These are phyloP conservation scores for Diceros bicornis DNA, from an alignment of 2,797 vertebrate species.

Conservation along the genomic window DNA sequence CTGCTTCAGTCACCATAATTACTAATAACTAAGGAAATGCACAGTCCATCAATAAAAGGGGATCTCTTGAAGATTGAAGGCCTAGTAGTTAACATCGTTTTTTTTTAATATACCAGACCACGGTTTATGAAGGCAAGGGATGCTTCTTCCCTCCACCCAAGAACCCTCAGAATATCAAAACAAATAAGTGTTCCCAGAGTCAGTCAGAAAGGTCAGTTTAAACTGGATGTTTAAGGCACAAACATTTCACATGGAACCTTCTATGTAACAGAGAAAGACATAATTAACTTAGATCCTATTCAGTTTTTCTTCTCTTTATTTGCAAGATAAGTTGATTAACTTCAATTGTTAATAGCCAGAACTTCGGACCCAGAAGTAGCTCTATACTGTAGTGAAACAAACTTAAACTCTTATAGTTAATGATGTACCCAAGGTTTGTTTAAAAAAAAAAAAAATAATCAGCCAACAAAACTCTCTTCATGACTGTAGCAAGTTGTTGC, in stretches of 20 bases:
- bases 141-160: not conserved
- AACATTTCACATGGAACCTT: constrained; percentile 12
- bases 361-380: not conserved
- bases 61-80: not conserved
- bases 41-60: not conserved
- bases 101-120: not conserved
- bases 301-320: constrained; percentile 56
- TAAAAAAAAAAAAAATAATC: not conserved
- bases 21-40: not conserved
- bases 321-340: constrained; percentile 20
- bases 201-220: constrained; percentile 10
- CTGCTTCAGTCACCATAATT: not conserved
- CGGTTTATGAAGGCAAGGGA: not conserved
- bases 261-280: constrained; percentile 35
- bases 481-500: not conserved
- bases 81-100: not conserved
- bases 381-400: constrained; percentile 31
- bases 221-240: constrained; percentile 17
- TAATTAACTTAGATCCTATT: constrained; percentile 43
- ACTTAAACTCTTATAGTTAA: constrained; percentile 16
- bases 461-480: not conserved
- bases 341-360: constrained; percentile 40
- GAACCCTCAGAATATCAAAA: not conserved
- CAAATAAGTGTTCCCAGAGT: not conserved
- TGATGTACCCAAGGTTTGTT: constrained; percentile 18